These are phyloP conservation scores for Drosophila nr. medialis DNA, from an alignment of 2,888 invertebrate genomes.

Conservation along the genomic window DNA sequence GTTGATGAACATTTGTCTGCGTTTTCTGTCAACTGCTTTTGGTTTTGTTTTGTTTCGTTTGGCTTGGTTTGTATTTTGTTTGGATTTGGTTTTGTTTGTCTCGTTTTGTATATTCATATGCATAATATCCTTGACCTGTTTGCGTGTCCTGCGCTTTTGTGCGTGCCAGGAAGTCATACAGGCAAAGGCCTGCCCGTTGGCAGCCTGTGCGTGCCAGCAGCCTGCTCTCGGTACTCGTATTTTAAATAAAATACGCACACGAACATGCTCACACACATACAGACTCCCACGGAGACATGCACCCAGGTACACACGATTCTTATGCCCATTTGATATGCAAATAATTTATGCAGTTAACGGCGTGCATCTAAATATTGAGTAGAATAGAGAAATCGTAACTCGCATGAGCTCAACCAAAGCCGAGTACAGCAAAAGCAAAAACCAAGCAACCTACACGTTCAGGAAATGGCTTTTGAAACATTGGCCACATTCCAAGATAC, in stretches of 20 bases:
- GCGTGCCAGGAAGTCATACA: conserved; percentile 56
- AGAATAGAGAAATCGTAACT: conserved; percentile 34
- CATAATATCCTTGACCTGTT: conserved; percentile 76
- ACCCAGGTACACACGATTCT: conserved; percentile 4
- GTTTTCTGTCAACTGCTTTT: conserved; percentile 25
- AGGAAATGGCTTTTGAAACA: conserved; percentile 7
- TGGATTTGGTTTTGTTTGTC: conserved; percentile 32
- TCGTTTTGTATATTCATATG: conserved; percentile 62
- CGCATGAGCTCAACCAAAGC: conserved; percentile 7
- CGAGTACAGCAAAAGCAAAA: conserved; percentile 2
- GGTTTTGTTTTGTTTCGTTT: conserved; percentile 25
- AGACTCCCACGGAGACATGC: neutral
- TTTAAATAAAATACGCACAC: conserved; percentile 47
- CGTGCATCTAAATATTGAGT: conserved; percentile 65
- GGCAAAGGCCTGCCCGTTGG: conserved; percentile 17
- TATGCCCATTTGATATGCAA: conserved; percentile 66
- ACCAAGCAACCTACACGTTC: neutral
- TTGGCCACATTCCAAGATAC: neutral
- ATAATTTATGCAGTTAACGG: conserved; percentile 70
- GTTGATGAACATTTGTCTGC: conserved; percentile 39
- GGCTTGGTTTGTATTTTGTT: conserved; percentile 20
- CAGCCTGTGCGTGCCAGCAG: conserved; percentile 32
- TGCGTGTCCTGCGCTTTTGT: conserved; percentile 69
- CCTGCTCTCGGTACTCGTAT: conserved; percentile 19
- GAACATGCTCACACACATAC: conserved; percentile 7